Conservation (phyloP, 2,113 vertebrate species). For the Prietella phreatophila region DNA sequence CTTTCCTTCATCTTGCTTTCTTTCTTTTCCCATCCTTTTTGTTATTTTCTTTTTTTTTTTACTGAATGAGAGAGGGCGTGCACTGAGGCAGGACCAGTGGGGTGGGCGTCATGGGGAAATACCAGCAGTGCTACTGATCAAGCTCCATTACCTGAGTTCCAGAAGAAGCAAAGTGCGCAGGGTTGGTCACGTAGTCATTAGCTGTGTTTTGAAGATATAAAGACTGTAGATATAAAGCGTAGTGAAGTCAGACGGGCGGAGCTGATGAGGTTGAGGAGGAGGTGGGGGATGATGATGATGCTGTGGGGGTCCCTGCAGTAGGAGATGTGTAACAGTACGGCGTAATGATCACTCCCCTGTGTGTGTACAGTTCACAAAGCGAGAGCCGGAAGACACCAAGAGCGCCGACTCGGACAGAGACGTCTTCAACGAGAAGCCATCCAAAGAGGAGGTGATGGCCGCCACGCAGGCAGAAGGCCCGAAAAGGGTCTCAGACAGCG, state of each 20-base stretch:
- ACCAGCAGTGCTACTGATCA: too few species aligned
- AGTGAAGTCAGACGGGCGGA: neutral
- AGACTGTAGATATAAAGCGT: too few species aligned
- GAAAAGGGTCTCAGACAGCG: slow-evolving; percentile 95
- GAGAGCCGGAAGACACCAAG: slow-evolving; percentile 96
- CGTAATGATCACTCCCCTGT: neutral
- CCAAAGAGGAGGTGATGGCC: slow-evolving; percentile 99
- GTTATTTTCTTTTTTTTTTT: neutral
- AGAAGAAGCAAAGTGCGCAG: too few species aligned
- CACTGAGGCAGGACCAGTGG: neutral
- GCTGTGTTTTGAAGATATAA: too few species aligned
- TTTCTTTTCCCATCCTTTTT: too few species aligned
- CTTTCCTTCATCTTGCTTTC: neutral
- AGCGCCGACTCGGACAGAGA: slow-evolving; percentile 96
- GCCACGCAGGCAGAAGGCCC: slow-evolving; percentile 97
- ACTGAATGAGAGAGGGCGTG: too few species aligned
- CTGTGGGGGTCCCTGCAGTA: neutral
- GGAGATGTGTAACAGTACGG: neutral
- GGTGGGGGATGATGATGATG: too few species aligned
- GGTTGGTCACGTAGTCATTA: too few species aligned
- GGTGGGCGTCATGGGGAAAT: neutral
- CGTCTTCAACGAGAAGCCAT: slow-evolving; percentile 97
- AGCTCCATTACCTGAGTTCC: too few species aligned
- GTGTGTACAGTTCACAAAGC: slow-evolving; percentile 83
- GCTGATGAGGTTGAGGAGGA: neutral